Base-by-base conservation (phyloP, 2,888 invertebrate genomes). In the Coelopa pilipes region DNA sequence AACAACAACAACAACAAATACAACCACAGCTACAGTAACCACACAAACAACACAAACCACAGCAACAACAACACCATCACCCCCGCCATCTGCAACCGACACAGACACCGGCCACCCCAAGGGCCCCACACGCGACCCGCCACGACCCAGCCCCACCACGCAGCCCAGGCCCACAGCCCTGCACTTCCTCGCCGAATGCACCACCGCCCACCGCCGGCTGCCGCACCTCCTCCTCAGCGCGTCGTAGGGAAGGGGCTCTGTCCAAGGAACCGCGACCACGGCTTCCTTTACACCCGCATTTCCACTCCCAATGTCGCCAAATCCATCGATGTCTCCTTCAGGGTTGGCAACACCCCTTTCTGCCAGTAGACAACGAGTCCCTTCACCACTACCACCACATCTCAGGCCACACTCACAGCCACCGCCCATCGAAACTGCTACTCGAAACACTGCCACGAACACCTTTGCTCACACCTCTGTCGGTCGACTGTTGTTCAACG, bases 1-100 rank as follows among this genome's bases (percentile, higher is more conserved):
- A 49, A 66, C 72, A 70, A 72, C 45, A 72, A 19, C 72, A 50
- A 46, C 69, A 69, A 59, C 49, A 2, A 17, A 13, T n/a, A 62
- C 62, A 15, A 53, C 55, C 21, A 63, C 21, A n/a, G n/a, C n/a
- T n/a, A n/a, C n/a, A n/a, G n/a, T n/a, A n/a, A n/a, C n/a, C n/a
- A n/a, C n/a, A n/a, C n/a, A n/a, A n/a, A 15, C 34, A 34, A 9
- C 62, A 62, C 34, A 12, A n/a, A 9, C n/a, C 15, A 15, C 62
- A 9, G 57, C 7, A 19, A 34, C 45, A 62, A 21, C 62, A 62
- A 34, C 34, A 62, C 24, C 34, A n/a, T 15, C 50, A 50, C 66
- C 10, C 5, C 47, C 19, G 1, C 10, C 17, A 1, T 24, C 34
- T 60, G 1, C 21, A 45, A 46, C 46, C 65, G 7, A 63, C 46